phyloP scores from a whole-genome alignment of 2,888 invertebrate genomes.

The Hypolimnas misippus region DNA sequence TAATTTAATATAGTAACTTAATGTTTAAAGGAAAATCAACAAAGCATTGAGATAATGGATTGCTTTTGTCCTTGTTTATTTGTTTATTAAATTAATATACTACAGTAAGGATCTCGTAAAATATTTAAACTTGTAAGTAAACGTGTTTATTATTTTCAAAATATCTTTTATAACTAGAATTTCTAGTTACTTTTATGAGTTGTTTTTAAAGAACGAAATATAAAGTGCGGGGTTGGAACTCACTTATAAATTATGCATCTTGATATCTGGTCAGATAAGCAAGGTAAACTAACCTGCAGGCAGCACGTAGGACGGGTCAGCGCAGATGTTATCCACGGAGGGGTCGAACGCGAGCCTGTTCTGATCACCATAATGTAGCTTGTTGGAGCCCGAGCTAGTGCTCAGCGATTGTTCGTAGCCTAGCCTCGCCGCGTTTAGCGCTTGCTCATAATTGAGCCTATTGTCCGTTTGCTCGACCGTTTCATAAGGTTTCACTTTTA shows the following conservation, averaged over 20 bases:
- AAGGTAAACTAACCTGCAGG: conserved; percentile 60
- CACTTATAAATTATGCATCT: conserved; percentile 5
- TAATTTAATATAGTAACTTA: not conserved
- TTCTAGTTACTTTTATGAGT: not conserved
- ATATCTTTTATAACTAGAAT: not conserved
- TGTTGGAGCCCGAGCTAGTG: conserved; percentile 51
- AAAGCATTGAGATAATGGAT: not conserved
- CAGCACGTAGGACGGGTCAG: conserved; percentile 67
- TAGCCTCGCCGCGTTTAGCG: conserved; percentile 67
- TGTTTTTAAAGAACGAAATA: not conserved
- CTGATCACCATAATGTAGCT: conserved; percentile 70
- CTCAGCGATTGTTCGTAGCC: conserved; percentile 71
- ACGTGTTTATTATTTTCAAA: not conserved
- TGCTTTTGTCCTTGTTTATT: conserved; percentile 6
- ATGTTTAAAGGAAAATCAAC: conserved; percentile 3
- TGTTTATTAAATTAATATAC: not conserved
- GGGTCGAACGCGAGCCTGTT: conserved; percentile 71
- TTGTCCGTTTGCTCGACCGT: conserved; percentile 65
- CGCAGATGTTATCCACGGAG: conserved; percentile 66
- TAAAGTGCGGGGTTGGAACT: not conserved
- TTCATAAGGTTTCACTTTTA: conserved; percentile 73
- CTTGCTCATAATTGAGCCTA: conserved; percentile 71
- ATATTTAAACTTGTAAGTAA: not conserved
- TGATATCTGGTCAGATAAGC: conserved; percentile 12
- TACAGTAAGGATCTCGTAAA: not conserved